phyloP scores from a whole-genome alignment of 2,888 invertebrate species.

The Tipula helvola region DNA sequence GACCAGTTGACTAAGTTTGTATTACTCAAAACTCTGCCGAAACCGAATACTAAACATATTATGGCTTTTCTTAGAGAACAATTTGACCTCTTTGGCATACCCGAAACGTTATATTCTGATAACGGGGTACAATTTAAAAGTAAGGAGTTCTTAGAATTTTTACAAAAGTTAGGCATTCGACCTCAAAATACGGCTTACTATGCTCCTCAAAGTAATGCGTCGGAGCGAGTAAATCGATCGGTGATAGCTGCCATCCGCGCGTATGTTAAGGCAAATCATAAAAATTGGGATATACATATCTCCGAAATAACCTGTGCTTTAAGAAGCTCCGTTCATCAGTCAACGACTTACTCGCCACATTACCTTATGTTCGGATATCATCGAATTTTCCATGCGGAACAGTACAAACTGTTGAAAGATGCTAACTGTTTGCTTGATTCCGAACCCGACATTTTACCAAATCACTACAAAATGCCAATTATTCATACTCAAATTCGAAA shows the following conservation, averaged over 20 bases:
- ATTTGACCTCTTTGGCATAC: slow-evolving; percentile 19
- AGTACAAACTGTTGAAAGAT: background rate
- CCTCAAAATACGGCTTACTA: slow-evolving; percentile 18
- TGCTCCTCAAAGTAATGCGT: slow-evolving; percentile 23
- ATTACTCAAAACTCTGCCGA: too few species aligned
- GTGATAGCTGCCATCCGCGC: slow-evolving; percentile 22
- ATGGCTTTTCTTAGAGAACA: too few species aligned
- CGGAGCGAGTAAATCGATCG: slow-evolving; percentile 22
- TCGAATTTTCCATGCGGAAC: slow-evolving; percentile 12
- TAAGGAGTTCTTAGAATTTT: slow-evolving; percentile 10
- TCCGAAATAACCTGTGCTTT: slow-evolving; percentile 20
- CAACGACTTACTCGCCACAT: slow-evolving; percentile 20
- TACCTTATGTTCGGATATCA: slow-evolving; percentile 20
- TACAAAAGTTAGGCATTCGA: slow-evolving; percentile 11
- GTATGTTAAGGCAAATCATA: slow-evolving; percentile 17
- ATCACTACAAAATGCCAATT: background rate
- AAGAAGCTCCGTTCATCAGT: slow-evolving; percentile 20
- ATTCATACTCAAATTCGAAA: too few species aligned
- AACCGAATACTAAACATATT: background rate
- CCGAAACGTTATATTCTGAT: slow-evolving; percentile 16
- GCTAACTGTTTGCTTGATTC: background rate
- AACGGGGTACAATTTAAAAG: slow-evolving; percentile 18
- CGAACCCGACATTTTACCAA: background rate
- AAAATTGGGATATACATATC: slow-evolving; percentile 20
- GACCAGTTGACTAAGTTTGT: too few species aligned